A percentile compares a stretch with the other conserved stretches of the same genome.
phyloP scores from a whole-genome alignment of 1,140 invertebrate genomes.

The Melitaea cinxia region DNA sequence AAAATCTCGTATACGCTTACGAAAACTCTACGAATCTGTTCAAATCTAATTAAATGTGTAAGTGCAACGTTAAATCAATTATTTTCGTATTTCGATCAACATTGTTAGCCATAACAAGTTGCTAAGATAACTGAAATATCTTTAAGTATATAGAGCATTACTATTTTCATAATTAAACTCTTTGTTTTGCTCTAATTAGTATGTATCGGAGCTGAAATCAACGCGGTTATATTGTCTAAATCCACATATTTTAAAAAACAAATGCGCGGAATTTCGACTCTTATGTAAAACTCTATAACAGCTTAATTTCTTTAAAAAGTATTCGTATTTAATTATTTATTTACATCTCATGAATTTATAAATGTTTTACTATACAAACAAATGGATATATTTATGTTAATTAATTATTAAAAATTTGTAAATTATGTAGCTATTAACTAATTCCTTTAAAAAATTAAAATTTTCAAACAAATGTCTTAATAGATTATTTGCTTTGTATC shows the following conservation, averaged over 20 bases:
- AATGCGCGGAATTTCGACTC: neutral
- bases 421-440: slow-evolving; percentile 11
- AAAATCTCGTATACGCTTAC: no score
- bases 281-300: neutral
- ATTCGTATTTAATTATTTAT: neutral
- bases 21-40: neutral
- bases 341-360: neutral
- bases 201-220: slow-evolving; percentile 28
- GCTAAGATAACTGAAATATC: slow-evolving; percentile 28
- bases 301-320: neutral
- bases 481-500: neutral
- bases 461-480: no score
- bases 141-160: slow-evolving; percentile 33
- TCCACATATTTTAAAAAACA: neutral
- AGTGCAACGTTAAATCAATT: neutral
- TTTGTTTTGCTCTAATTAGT: slow-evolving; percentile 38
- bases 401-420: slow-evolving; percentile 1
- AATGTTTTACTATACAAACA: slow-evolving; percentile 3
- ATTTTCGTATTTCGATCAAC: neutral
- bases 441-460: neutral
- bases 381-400: slow-evolving; percentile 11
- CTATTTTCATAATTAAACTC: slow-evolving; percentile 32
- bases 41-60: neutral
- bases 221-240: slow-evolving; percentile 28
- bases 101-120: slow-evolving; percentile 5